These are phyloP conservation scores for Myotis lucifugus DNA, from an alignment of 2,113 vertebrate species.

Conservation along the genomic window DNA sequence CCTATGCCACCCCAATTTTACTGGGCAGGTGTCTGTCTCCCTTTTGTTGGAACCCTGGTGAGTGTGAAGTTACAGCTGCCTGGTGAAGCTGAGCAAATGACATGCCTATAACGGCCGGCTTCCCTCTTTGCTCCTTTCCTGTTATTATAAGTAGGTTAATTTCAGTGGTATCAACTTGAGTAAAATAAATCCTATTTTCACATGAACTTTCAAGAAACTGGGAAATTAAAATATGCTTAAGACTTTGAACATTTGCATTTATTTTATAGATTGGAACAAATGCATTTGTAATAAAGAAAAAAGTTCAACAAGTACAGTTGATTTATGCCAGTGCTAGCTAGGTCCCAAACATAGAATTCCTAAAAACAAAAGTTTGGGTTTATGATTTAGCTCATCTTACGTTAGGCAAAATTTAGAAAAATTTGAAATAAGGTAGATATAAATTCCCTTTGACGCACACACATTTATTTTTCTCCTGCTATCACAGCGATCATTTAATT, in stretches of 20 bases:
- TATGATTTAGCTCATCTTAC: not conserved
- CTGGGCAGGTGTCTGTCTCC: too few relatives aligned
- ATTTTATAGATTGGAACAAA: not conserved
- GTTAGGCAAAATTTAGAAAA: not conserved
- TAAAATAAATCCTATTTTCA: not conserved
- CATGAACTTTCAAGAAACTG: not conserved
- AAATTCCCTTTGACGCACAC: not conserved
- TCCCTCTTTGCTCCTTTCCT: too few relatives aligned
- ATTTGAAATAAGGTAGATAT: not conserved
- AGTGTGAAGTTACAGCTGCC: too few relatives aligned
- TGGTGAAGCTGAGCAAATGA: too few relatives aligned
- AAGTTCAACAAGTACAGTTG: not conserved
- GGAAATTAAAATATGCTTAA: constrained; percentile 20
- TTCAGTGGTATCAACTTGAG: too few relatives aligned
- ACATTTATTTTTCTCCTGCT: not conserved
- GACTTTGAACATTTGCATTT: not conserved
- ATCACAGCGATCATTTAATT: not conserved
- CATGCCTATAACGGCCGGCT: too few relatives aligned
- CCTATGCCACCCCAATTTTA: too few relatives aligned
- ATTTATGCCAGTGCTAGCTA: not conserved
- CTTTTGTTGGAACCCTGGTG: too few relatives aligned
- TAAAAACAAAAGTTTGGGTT: not conserved
- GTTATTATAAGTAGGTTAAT: too few relatives aligned
- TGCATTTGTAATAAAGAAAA: not conserved
- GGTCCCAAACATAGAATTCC: not conserved